These are phyloP conservation scores for Lasius platythorax DNA, from an alignment of 2,888 invertebrate species.

Conservation along the genomic window DNA sequence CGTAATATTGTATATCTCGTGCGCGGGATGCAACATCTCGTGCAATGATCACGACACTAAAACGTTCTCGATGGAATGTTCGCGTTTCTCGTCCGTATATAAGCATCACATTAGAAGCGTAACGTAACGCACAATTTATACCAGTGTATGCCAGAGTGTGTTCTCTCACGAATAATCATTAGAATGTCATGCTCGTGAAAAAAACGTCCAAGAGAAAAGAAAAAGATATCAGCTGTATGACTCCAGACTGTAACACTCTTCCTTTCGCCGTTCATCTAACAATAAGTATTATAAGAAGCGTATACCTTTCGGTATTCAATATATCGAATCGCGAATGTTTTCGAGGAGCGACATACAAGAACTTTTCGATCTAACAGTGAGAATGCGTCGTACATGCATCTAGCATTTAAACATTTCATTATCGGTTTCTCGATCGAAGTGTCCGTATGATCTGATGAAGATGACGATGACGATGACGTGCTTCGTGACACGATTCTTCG, in stretches of 20 bases:
- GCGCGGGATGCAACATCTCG: background rate
- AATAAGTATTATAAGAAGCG: background rate
- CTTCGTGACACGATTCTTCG: slow-evolving; percentile 39
- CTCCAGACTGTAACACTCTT: slow-evolving; percentile 26
- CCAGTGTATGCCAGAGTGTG: background rate
- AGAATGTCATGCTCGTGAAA: slow-evolving; percentile 14
- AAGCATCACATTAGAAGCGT: slow-evolving; percentile 3
- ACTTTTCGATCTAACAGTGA: slow-evolving; percentile 8
- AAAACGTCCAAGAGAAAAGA: background rate
- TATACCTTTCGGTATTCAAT: background rate
- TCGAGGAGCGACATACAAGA: background rate
- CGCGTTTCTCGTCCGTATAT: background rate
- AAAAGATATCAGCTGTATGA: slow-evolving; percentile 13
- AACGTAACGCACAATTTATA: background rate
- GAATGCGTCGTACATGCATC: slow-evolving; percentile 38
- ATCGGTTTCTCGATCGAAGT: background rate
- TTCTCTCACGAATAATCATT: slow-evolving; percentile 7
- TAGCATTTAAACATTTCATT: slow-evolving; percentile 1
- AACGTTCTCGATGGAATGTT: slow-evolving; percentile 3
- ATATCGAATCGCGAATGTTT: background rate
- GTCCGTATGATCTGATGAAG: slow-evolving; percentile 11
- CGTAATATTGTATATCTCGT: slow-evolving; percentile 3
- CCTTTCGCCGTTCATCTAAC: slow-evolving; percentile 12
- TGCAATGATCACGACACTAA: background rate
- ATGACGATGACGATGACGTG: slow-evolving; percentile 36